Base-by-base conservation (phyloP, 2,797 vertebrate genomes). In the Tragelaphus oryx region DNA sequence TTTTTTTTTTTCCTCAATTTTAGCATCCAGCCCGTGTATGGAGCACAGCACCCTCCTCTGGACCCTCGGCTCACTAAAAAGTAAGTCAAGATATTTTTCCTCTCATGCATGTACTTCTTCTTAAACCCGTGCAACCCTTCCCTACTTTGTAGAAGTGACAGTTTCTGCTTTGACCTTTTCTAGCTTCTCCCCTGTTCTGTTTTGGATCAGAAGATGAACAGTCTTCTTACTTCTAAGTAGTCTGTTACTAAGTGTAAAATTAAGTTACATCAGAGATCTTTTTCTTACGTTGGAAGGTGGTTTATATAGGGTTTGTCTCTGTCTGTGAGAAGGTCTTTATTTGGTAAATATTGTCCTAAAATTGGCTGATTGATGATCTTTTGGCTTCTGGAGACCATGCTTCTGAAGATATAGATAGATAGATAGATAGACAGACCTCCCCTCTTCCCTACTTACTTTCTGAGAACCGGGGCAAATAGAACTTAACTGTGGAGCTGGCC, bases 41-140 rank as follows among this genome's bases (percentile, higher is more conserved):
- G 99, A 98, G 99, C 99, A 11, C 99, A 99, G 97, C 99, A 99
- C 95, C 99, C 99, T n/a, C 99, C 99, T 0, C 98, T 99, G 91
- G 99, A 99, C 93, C 99, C 99, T 6, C 98, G 98, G 60, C 98
- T 99, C 97, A 99, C 99, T 91, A 99, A 99, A 98, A 99, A 99
- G 99, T 99, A 98, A 99, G 99, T 99, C 65, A 97, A 96, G n/a
- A 12, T 55, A 9, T 86, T 68, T 54, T 92, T 75, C 37, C 18
- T 84, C 78, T 62, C 14, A 26, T 24, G 5, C 2, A 1, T 46
- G 17, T 37, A 33, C 17, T 62, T 48, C 75, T 88, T 18, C 60
- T 28, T 30, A 68, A 16, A 60, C 20, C 48, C 3, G 3, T 18
- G 3, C 5, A 68, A n/a, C 5, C 20, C 18, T 37, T 7, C 12